phyloP scores from a whole-genome alignment of 2,888 invertebrate genomes.

The Halocaridina rubra region DNA sequence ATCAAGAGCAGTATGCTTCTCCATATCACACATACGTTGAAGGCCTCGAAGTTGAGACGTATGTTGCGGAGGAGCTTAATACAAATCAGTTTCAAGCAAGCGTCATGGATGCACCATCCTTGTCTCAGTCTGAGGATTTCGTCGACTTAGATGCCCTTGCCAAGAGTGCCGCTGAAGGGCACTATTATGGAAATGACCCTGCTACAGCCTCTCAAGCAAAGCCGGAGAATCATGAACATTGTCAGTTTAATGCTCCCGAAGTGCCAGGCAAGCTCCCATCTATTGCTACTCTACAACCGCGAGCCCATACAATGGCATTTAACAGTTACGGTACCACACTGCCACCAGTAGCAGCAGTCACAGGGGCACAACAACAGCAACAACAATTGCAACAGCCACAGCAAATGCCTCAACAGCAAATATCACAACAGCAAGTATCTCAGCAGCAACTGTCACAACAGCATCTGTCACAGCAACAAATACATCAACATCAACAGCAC shows the following conservation, averaged over 20 bases:
- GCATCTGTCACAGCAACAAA: no score
- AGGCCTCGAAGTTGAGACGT: constrained; percentile 43
- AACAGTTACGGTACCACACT: constrained; percentile 30
- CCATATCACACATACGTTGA: constrained; percentile 35
- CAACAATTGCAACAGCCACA: constrained; percentile 3
- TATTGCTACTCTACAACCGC: constrained; percentile 36
- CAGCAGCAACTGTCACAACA: no score
- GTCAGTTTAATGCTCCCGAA: constrained; percentile 22
- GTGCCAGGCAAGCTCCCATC: constrained; percentile 35
- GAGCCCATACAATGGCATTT: constrained; percentile 23
- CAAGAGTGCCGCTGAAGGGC: constrained; percentile 56
- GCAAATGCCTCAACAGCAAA: neutral
- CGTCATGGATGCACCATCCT: constrained; percentile 23
- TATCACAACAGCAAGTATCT: neutral
- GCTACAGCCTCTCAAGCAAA: neutral
- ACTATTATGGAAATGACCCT: constrained; percentile 16
- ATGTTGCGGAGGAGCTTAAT: constrained; percentile 43
- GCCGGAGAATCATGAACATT: constrained; percentile 16
- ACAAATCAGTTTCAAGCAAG: constrained; percentile 12
- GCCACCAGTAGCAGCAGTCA: constrained; percentile 38
- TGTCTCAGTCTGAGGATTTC: constrained; percentile 58
- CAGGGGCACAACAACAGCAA: constrained; percentile 29
- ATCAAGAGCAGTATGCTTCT: constrained; percentile 26
- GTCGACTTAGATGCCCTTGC: constrained; percentile 62
- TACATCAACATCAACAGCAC: no score